Conservation (phyloP, 2,113 vertebrate species). For the Anser cygnoides region DNA sequence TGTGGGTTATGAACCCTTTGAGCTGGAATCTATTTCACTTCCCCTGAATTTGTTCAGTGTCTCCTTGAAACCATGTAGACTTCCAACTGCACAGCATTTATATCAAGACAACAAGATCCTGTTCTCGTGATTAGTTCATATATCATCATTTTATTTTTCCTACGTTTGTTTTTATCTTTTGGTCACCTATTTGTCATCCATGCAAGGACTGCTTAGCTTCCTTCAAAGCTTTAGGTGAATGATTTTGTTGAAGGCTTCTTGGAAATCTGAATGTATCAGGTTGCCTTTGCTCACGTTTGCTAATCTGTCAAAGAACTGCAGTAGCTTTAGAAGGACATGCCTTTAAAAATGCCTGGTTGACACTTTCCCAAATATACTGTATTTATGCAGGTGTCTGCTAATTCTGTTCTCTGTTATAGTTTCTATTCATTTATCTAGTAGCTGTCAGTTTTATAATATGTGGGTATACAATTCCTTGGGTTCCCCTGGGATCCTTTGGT, state of each 20-base stretch:
- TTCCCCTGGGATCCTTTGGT: not conserved
- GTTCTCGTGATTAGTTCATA: not conserved
- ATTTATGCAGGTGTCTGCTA: slow-evolving; percentile 12
- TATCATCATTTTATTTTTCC: not conserved
- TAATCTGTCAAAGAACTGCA: not conserved
- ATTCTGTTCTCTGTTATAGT: not conserved
- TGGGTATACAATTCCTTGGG: not conserved
- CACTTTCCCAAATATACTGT: not conserved
- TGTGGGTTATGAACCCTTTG: not conserved
- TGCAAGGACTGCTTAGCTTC: not conserved
- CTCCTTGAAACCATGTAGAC: not conserved
- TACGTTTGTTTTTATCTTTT: not conserved
- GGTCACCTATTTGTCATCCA: not conserved
- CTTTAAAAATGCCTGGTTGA: not conserved
- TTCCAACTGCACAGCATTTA: not conserved
- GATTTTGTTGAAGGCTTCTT: not conserved
- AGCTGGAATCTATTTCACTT: not conserved
- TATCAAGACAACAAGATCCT: not conserved
- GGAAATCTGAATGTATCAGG: not conserved
- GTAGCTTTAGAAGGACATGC: not conserved
- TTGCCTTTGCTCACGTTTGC: not conserved
- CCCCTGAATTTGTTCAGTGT: not conserved
- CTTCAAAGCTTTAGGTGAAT: not conserved
- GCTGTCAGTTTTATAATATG: not conserved
- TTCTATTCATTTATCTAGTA: not conserved